Conservation (phyloP, 2,888 invertebrate species). For the Griposia aprilina region DNA sequence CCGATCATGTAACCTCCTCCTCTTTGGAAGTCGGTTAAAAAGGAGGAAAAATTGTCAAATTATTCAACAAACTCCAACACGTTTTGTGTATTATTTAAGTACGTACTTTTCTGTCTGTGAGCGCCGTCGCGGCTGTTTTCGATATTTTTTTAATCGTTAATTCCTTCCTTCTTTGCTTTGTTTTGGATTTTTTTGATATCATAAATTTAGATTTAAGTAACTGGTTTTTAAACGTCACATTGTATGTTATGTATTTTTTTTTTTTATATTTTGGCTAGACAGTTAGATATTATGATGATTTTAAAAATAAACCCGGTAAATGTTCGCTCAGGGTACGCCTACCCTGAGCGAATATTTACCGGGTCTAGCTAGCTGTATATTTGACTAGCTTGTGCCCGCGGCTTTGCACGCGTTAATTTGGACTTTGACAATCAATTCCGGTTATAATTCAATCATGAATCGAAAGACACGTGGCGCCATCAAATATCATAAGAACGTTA, state of each 20-base stretch:
- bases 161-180: not conserved
- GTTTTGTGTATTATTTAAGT: not conserved
- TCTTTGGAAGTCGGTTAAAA: too few species aligned
- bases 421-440: too few species aligned
- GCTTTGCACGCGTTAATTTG: too few species aligned
- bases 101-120: not conserved
- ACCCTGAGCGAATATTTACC: too few species aligned
- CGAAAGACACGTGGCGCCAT: too few species aligned
- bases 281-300: not conserved
- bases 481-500: too few species aligned
- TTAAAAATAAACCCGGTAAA: not conserved
- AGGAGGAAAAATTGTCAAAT: not conserved
- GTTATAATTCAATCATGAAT: too few species aligned
- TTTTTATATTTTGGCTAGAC: not conserved
- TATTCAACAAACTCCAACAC: not conserved
- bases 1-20: too few species aligned
- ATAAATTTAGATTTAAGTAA: conserved; percentile 5
- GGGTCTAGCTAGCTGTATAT: too few species aligned
- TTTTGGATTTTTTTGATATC: not conserved
- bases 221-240: not conserved
- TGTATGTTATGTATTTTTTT: too few species aligned
- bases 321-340: too few species aligned
- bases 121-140: not conserved
- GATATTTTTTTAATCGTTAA: not conserved
- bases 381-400: too few species aligned